Evolutionary conservation across 2,797 vertebrate genomes (phyloP), one percentile per base, ranked within the genome.

Genomic region (Gadopsis bispinosus): DNA sequence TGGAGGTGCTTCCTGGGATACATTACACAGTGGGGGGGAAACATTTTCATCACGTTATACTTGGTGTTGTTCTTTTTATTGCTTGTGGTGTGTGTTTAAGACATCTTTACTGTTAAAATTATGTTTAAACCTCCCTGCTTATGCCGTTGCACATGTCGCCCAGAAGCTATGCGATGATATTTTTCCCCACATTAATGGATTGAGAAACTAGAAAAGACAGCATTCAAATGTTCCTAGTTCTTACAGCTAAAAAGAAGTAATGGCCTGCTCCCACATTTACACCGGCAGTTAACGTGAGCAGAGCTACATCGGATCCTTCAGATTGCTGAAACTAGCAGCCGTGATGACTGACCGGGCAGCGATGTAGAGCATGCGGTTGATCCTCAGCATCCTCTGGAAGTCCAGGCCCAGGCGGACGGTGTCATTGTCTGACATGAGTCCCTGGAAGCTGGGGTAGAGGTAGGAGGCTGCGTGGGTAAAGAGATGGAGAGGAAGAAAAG

Each of bases 301-400:
- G 10, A 47, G 29, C 20, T 0, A 5, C 55, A 48, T 33, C 45
- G 37, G 29, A 39, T 54, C 17, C 50, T 64, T 63, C 56, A 56
- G 83, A 51, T 16, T 71, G 71, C 29, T 22, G n/a, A 35, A 58
- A 73, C 54, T 59, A 67, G 43, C 47, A 79, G 83, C 0, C 53
- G 6, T 16, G 37, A 0, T 0, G 63, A 91, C 95, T 95, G 91
- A 99, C 98, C 98, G 96, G 37, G 97, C 98, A 10, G 98, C 97
- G 1, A 99, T 93, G 75, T 98, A 95, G 53, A 99, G 95, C 69
- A 97, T 97, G 84, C 96, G 93, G 92, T 98, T 98, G 93, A 99
- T 95, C 79, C 94, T 95, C 84, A 98, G 93, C 96, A 98, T 97
- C 87, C 93, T 94, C 94, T 99, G 98, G 92, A 99, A 97, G 92